These are phyloP conservation scores for Drepana arcuata DNA, from an alignment of 1,140 invertebrate species.

Conservation along the genomic window DNA sequence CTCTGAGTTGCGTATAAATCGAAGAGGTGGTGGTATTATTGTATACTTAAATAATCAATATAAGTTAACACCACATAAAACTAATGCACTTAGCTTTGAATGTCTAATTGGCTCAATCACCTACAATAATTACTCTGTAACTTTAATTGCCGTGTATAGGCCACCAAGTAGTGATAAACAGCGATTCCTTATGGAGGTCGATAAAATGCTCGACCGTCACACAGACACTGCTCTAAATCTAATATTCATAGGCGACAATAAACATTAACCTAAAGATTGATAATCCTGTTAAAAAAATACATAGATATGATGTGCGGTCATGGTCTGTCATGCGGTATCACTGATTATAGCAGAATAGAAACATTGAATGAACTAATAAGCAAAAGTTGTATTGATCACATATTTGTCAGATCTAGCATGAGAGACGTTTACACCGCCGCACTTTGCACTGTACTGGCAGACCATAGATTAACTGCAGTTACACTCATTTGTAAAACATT, in stretches of 20 bases:
- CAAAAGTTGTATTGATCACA: constrained; percentile 15
- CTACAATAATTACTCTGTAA: background rate
- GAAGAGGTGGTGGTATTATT: constrained; percentile 12
- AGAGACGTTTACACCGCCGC: constrained; percentile 3
- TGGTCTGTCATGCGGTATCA: constrained; percentile 10
- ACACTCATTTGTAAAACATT: background rate
- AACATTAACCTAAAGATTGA: constrained; percentile 10
- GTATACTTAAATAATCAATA: constrained; percentile 10
- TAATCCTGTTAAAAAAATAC: constrained; percentile 11
- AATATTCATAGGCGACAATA: constrained; percentile 7
- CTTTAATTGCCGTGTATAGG: constrained; percentile 11
- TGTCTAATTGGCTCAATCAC: constrained; percentile 3
- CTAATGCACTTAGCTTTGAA: constrained; percentile 4
- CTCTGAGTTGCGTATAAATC: constrained; percentile 3
- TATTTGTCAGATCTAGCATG: constrained; percentile 7
- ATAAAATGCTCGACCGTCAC: background rate
- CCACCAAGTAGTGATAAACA: constrained; percentile 8
- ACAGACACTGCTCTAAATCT: constrained; percentile 1
- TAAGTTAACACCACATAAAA: constrained; percentile 3
- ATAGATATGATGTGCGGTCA: constrained; percentile 4
- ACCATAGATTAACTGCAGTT: constrained; percentile 5
- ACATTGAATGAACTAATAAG: constrained; percentile 1
- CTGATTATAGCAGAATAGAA: constrained; percentile 10
- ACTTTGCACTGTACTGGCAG: constrained; percentile 3
- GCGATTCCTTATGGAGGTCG: constrained; percentile 8